phyloP scores from a whole-genome alignment of 2,113 vertebrate genomes.

The Corynorhinus townsendii region DNA sequence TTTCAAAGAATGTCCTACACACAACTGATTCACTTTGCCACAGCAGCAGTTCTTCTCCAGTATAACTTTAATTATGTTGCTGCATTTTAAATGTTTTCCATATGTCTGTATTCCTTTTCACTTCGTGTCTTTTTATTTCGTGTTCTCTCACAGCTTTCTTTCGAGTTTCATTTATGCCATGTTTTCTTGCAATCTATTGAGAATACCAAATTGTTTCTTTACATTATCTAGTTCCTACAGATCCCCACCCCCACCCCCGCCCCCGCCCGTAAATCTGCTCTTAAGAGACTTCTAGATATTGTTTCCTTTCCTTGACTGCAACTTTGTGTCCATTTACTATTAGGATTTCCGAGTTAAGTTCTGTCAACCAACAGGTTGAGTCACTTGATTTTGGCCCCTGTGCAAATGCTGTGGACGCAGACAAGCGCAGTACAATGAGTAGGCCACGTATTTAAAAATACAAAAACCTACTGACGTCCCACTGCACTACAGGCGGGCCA shows the following conservation, averaged over 20 bases:
- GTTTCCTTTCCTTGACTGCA: neutral
- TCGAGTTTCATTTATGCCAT: neutral
- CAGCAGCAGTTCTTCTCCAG: neutral
- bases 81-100: slow-evolving; percentile 14
- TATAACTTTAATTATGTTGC: neutral
- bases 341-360: neutral
- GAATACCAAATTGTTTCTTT: neutral
- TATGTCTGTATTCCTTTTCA: neutral
- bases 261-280: neutral
- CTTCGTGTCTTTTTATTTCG: neutral
- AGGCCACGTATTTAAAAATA: neutral
- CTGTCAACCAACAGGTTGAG: neutral
- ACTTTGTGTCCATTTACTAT: neutral
- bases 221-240: neutral
- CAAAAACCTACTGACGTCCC: neutral
- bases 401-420: neutral
- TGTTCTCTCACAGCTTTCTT: neutral
- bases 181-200: neutral
- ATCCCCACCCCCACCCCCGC: too few relatives aligned
- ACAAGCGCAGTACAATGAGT: neutral
- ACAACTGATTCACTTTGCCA: neutral
- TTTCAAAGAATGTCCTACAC: neutral
- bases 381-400: neutral
- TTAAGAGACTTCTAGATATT: neutral
- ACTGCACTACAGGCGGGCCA: neutral